These are phyloP conservation scores for Phortica variegata DNA, from an alignment of 1,140 invertebrate species.

Conservation along the genomic window DNA sequence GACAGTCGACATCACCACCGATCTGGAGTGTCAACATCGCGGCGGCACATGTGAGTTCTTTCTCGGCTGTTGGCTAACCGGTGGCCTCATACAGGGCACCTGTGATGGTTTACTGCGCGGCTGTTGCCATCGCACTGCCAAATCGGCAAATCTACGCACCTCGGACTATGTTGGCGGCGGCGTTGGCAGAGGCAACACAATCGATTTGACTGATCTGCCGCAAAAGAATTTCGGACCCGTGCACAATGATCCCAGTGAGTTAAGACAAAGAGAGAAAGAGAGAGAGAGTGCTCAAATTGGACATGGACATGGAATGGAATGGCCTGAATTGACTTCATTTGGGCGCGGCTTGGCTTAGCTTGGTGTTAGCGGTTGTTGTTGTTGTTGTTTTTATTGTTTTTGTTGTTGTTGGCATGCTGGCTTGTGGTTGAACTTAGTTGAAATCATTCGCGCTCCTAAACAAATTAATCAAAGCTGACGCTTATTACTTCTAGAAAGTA, in stretches of 20 bases:
- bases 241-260: conserved; percentile 75
- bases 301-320: too few relatives aligned
- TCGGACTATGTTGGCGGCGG: conserved; percentile 47
- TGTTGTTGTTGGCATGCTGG: too few relatives aligned
- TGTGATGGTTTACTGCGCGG: conserved; percentile 82
- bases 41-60: conserved; percentile 90
- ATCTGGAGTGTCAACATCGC: conserved; percentile 62
- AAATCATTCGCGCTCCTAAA: too few relatives aligned
- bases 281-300: too few relatives aligned
- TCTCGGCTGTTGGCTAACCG: conserved; percentile 87
- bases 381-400: too few relatives aligned
- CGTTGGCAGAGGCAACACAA: conserved; percentile 39
- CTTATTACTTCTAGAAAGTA: too few relatives aligned
- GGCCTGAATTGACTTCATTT: too few relatives aligned
- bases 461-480: too few relatives aligned
- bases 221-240: conserved; percentile 67
- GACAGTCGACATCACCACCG: conserved; percentile 57
- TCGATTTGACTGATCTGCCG: conserved; percentile 57
- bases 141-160: conserved; percentile 66
- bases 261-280: too few relatives aligned
- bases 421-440: too few relatives aligned
- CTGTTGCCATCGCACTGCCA: conserved; percentile 80
- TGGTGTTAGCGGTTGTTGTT: too few relatives aligned
- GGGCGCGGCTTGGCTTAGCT: too few relatives aligned
- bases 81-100: conserved; percentile 81